Percentiles rank a stretch among this genome's conserved stretches.
These are phyloP conservation scores for Hippocampus abdominalis DNA, from an alignment of 2,113 vertebrate genomes.

Conservation along the genomic window DNA sequence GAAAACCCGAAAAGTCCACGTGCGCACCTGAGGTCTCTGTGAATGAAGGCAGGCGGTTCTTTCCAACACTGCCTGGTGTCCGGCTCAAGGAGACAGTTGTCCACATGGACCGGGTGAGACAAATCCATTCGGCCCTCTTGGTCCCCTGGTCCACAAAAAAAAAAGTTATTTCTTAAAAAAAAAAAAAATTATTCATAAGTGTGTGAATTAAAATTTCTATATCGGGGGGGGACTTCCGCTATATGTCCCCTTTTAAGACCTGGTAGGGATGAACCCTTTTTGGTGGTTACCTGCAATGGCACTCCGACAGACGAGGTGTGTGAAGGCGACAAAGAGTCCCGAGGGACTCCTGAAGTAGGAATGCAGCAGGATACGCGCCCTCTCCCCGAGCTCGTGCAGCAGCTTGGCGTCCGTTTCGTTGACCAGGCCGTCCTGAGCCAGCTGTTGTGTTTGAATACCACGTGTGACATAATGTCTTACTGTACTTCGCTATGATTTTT, in stretches of 20 bases:
- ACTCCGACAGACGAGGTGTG: conserved; percentile 89
- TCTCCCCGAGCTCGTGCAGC: conserved; percentile 85
- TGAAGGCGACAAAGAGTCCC: conserved; percentile 83
- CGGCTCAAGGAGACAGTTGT: conserved; percentile 93
- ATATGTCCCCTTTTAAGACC: no score
- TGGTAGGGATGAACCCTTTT: no score
- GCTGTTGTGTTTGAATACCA: conserved; percentile 56
- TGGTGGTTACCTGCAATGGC: conserved; percentile 79
- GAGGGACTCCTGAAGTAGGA: conserved; percentile 88
- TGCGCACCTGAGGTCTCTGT: conserved; percentile 88
- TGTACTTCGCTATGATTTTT: background rate
- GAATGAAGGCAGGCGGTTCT: conserved; percentile 88
- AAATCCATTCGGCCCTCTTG: conserved; percentile 88
- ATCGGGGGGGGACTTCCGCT: no score
- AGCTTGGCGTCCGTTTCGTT: conserved; percentile 77
- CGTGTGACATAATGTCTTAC: background rate
- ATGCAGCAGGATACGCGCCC: conserved; percentile 77
- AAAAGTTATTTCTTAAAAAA: background rate
- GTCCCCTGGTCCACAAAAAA: conserved; percentile 68
- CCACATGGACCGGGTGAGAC: conserved; percentile 92
- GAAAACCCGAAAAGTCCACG: background rate
- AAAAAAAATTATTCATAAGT: no score
- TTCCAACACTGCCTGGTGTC: conserved; percentile 90
- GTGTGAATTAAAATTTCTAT: no score
- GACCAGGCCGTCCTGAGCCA: conserved; percentile 80